Evolutionary conservation across 2,888 invertebrate species (phyloP), one percentile per base, ranked within the genome.

Genomic region (Drosophila neutralis): DNA sequence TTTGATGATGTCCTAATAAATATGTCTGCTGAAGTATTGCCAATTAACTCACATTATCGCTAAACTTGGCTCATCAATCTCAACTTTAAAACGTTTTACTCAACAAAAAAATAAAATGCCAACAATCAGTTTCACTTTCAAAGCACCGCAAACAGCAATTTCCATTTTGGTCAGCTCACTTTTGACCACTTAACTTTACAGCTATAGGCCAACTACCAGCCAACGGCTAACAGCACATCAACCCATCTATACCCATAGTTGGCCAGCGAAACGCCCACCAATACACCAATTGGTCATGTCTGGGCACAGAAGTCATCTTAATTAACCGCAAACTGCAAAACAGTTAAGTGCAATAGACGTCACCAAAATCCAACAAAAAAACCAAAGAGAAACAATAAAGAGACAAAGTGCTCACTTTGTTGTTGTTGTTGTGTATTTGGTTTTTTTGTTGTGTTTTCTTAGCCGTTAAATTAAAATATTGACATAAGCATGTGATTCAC

Each of bases 391-490:
- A 76, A 73, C 57, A 76, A 65, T 60, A 67, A 57, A 54, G 64
- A 66, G 70, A 84, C 82, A 87, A 77, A 82, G 78, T 82, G 77
- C 45, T 72, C 63, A 58, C 75, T 74, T 87, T 89, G 69, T 80
- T 78, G 76, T 71, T 78, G 31, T 33, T 33, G 33, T 54, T 69
- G 27, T 57, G 18, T 57, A 18, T 59, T 49, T 40, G 11, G 66
- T 54, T n/a, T 72, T 61, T 27, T 61, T 66, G 58, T 48, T 48
- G 54, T 70, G 54, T 73, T 86, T 81, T 77, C 75, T 79, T 74
- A 77, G 76, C 74, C 65, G 83, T 81, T 89, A 87, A 90, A 88
- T 86, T 90, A 73, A 86, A 82, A 86, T 90, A 88, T 90, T 90
- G 87, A 80, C 90, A 83, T 69, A 80, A 68, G 85, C 76, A 35